Evolutionary conservation across 2,113 vertebrate genomes (phyloP).

Genomic region (Platysteira castanea): DNA sequence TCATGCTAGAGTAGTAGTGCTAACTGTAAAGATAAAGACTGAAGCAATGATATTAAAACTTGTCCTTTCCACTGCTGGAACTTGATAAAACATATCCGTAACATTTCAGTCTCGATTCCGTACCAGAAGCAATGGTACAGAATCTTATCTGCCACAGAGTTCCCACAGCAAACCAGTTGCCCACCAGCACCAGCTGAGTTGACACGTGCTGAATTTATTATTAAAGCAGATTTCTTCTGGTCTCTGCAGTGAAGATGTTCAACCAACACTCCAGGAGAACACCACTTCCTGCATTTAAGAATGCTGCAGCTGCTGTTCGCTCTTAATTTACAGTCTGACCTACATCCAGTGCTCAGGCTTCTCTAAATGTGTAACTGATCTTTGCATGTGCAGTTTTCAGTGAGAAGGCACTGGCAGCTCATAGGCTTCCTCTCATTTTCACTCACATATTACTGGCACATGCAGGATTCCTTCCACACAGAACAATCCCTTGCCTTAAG

Average conservation of each 20-base stretch:
- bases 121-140: not conserved
- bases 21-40: not conserved
- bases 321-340: not conserved
- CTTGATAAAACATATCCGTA: not conserved
- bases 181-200: not conserved
- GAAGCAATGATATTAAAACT: not conserved
- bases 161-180: not conserved
- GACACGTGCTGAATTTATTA: not conserved
- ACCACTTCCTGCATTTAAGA: not conserved
- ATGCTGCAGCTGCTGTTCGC: not conserved
- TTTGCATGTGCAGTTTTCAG: not conserved
- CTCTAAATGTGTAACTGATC: not conserved
- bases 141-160: not conserved
- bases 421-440: not conserved
- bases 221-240: not conserved
- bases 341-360: not conserved
- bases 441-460: not conserved
- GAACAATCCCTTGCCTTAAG: not conserved
- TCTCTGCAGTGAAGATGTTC: not conserved
- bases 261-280: not conserved
- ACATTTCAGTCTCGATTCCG: not conserved
- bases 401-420: not conserved
- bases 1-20: not conserved
- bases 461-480: not conserved
- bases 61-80: not conserved